These are phyloP conservation scores for Neuroterus valhalla DNA, from an alignment of 1,140 invertebrate species.

Conservation along the genomic window DNA sequence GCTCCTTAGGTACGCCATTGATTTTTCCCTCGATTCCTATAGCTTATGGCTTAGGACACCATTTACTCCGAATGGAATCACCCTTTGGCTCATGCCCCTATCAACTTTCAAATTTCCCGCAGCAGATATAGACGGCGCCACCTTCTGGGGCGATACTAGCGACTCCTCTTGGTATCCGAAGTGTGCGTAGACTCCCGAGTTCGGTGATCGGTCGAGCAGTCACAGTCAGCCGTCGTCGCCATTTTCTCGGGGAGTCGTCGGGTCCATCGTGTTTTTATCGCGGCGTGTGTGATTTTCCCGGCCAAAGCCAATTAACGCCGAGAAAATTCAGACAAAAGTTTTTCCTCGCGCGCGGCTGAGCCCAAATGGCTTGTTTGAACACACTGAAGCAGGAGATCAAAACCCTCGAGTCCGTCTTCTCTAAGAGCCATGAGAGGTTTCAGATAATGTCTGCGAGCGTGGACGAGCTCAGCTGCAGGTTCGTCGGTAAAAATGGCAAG, in stretches of 20 bases:
- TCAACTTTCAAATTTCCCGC: too few relatives aligned
- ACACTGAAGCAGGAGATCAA: conserved; percentile 98
- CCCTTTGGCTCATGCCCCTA: too few relatives aligned
- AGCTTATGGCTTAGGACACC: too few relatives aligned
- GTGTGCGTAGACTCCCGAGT: too few relatives aligned
- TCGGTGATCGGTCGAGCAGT: conserved; percentile 39
- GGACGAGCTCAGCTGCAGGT: conserved; percentile 97
- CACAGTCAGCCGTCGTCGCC: conserved; percentile 60
- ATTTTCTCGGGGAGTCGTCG: conserved; percentile 64
- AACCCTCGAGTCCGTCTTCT: conserved; percentile 95
- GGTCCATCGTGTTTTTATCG: conserved; percentile 56
- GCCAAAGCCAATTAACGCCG: not conserved
- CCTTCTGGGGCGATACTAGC: too few relatives aligned
- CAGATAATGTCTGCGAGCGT: conserved; percentile 97
- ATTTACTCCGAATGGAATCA: too few relatives aligned
- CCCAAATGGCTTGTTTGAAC: conserved; percentile 96
- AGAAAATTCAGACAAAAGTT: not conserved
- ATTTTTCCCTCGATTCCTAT: too few relatives aligned
- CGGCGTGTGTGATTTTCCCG: conserved; percentile 45
- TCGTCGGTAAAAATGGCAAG: conserved; percentile 95
- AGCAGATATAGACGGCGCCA: too few relatives aligned
- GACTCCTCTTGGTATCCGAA: too few relatives aligned
- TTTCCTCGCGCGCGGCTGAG: conserved; percentile 37
- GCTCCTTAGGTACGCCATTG: too few relatives aligned
- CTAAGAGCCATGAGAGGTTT: conserved; percentile 97